Evolutionary conservation across 2,113 vertebrate genomes (phyloP).

Genomic region (Oriolus oriolus): DNA sequence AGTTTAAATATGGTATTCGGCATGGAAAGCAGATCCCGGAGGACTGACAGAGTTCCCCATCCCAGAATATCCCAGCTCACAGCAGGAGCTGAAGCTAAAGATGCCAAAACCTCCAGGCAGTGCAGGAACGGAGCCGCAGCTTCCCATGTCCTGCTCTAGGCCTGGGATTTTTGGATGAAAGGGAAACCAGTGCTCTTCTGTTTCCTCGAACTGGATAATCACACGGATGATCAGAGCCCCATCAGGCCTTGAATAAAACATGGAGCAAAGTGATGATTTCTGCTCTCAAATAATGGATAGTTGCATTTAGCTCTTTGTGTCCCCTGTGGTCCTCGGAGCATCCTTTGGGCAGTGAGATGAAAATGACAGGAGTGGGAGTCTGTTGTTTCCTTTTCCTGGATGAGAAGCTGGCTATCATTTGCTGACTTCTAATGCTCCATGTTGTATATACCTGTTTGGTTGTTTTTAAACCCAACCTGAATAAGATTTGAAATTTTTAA

Average conservation of each 20-base stretch:
- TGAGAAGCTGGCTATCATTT: neutral
- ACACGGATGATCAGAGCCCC: neutral
- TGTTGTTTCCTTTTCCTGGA: neutral
- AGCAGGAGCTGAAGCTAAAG: neutral
- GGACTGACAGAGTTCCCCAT: neutral
- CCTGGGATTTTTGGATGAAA: neutral
- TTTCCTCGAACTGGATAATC: neutral
- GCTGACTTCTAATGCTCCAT: neutral
- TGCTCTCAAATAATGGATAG: neutral
- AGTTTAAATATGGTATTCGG: neutral
- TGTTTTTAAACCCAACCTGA: neutral
- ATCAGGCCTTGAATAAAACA: neutral
- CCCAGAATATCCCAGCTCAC: neutral
- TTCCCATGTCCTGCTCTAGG: neutral
- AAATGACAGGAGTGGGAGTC: neutral
- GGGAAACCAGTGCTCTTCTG: neutral
- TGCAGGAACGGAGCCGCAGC: neutral
- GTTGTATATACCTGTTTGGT: neutral
- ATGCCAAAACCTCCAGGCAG: neutral
- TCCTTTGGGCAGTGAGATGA: neutral
- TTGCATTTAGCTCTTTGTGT: neutral
- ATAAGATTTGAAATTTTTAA: neutral
- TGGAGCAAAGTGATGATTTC: neutral
- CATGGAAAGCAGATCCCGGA: neutral
- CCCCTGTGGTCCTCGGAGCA: neutral